Conservation (phyloP, 2,113 vertebrate genomes). For the Sinocyclocheilus rhinocerous region DNA sequence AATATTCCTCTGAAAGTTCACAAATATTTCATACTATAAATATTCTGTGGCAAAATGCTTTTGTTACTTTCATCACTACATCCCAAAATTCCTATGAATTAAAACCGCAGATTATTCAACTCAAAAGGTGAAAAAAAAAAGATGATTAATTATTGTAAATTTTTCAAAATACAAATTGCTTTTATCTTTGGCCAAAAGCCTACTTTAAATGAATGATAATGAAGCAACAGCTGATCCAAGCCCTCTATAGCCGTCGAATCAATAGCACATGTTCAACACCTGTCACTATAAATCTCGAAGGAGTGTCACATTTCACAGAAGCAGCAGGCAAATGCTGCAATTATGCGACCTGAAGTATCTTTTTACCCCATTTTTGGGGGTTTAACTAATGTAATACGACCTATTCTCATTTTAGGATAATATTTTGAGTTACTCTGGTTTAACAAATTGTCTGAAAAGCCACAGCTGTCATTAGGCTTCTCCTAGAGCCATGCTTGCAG, state of each 20-base stretch:
- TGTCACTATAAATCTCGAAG: conserved; percentile 63
- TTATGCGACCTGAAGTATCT: not conserved
- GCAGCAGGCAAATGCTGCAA: not conserved
- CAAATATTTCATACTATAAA: no score
- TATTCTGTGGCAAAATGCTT: not conserved
- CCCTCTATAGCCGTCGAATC: not conserved
- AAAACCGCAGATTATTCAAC: not conserved
- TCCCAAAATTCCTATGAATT: no score
- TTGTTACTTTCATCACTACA: not conserved
- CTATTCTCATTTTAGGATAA: not conserved
- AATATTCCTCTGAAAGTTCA: no score
- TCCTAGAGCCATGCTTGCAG: not conserved
- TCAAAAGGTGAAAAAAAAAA: no score
- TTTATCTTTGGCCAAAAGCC: not conserved
- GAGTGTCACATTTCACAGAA: conserved; percentile 48
- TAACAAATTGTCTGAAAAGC: not conserved
- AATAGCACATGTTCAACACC: conserved; percentile 62
- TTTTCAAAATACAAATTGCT: no score
- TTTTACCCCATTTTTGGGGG: not conserved
- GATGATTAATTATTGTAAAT: no score
- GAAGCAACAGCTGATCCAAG: conserved; percentile 10
- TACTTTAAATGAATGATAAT: not conserved
- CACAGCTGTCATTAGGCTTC: conserved; percentile 43
- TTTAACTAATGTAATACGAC: not conserved
- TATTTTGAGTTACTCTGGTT: not conserved